phyloP scores from a whole-genome alignment of 2,888 invertebrate genomes.

The Invenusta paracnida region DNA sequence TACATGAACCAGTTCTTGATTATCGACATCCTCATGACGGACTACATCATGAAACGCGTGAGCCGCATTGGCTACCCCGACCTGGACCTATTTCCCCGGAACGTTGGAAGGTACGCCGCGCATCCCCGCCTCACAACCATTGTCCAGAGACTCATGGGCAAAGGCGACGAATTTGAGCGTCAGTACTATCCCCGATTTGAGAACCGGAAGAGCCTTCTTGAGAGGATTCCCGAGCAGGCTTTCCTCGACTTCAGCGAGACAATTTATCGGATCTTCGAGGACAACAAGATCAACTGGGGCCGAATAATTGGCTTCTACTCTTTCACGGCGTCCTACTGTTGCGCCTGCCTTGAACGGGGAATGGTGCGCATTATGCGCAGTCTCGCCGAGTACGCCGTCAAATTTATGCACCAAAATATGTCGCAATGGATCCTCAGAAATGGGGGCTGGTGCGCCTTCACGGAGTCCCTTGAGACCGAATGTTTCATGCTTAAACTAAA shows the following conservation, averaged over 20 bases:
- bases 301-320: conserved; percentile 35
- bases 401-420: conserved; percentile 28
- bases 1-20: neutral
- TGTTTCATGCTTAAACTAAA: neutral
- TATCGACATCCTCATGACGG: conserved; percentile 32
- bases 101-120: neutral
- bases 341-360: conserved; percentile 14
- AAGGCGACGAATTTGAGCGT: conserved; percentile 36
- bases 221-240: conserved; percentile 37
- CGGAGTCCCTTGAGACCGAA: neutral
- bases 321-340: conserved; percentile 30
- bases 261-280: conserved; percentile 34
- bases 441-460: conserved; percentile 33
- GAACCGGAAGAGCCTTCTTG: conserved; percentile 11
- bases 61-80: conserved; percentile 31
- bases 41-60: conserved; percentile 37
- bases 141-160: conserved; percentile 12
- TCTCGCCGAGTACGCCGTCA: conserved; percentile 35
- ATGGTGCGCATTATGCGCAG: conserved; percentile 31
- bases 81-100: conserved; percentile 33
- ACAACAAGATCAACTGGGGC: conserved; percentile 39
- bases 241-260: conserved; percentile 34
- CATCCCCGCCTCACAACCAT: neutral
- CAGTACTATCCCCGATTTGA: conserved; percentile 37
- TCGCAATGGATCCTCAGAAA: neutral